Base-by-base conservation (phyloP, 2,113 vertebrate genomes). In the Balaenoptera acutorostrata region DNA sequence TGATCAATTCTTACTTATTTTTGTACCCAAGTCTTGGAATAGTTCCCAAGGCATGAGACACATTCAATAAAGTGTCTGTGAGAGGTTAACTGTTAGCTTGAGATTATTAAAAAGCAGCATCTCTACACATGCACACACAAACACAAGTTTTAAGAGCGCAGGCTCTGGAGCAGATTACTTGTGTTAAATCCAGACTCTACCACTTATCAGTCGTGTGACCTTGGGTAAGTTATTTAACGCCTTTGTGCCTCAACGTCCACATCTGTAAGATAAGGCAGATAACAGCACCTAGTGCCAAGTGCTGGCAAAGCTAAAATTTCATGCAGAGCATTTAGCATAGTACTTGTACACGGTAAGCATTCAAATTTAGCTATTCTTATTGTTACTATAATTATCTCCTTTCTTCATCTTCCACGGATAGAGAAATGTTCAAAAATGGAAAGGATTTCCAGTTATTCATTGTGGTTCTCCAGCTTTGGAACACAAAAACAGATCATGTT, bases 391-490 rank as follows among this genome's bases (percentile, higher is more conserved):
- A 90, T 59, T 63, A 74, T 72, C 69, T 83, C 52, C 23, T 96
- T 80, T 92, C 61, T 93, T 96, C 89, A 77, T 91, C 64, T 55
- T 90, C 75, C 74, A 93, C 0, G 4, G 46, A 89, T 23, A 84
- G n/a, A 97, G 68, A 97, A 95, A 74, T 68, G 21, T 86, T 89
- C 57, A 93, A 93, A 97, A 95, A 81, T 74, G 83, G 87, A 75
- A 97, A 97, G 59, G 49, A 94, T 63, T 97, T 84, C 63, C 87
- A 88, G 82, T 87, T 96, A 91, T 61, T 94, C 29, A 52, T 6
- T 94, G 36, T 9, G 41, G 71, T 80, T 15, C 15, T 94, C 46
- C 86, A 87, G 39, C 49, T 96, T 63, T 87, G 49, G 15, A 97
- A 91, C 14, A 80, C 44, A 97, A 85, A 90, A 94, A 46, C 27